Evolutionary conservation across 2,797 vertebrate genomes (phyloP).

Genomic region (Typhlichthys eigenmanni): DNA sequence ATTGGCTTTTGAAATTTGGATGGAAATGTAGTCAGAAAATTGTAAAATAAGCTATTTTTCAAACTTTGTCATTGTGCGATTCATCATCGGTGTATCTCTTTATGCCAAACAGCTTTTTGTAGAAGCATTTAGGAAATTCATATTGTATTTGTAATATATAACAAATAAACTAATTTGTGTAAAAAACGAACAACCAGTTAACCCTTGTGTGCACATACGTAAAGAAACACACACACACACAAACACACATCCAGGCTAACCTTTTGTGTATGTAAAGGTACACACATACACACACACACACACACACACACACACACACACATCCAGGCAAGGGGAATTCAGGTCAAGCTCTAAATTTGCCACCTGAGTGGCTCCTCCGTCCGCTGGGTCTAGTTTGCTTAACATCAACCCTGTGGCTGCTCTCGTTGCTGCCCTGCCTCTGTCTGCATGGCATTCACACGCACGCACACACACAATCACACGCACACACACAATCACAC

Average conservation of each 20-base stretch:
- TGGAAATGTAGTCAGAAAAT: too few relatives aligned
- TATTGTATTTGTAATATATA: too few relatives aligned
- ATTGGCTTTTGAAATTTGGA: too few relatives aligned
- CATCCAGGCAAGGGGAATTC: constrained; percentile 52
- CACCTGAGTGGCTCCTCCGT: constrained; percentile 71
- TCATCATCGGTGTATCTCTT: too few relatives aligned
- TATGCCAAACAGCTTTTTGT: too few relatives aligned
- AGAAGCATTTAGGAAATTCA: too few relatives aligned
- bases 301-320: constrained; percentile 6
- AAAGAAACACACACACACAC: background rate
- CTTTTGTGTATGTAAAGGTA: background rate
- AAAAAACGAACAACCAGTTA: too few relatives aligned
- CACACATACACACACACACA: constrained; percentile 1
- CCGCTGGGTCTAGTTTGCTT: constrained; percentile 69
- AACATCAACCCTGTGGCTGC: constrained; percentile 64
- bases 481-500: constrained; percentile 9
- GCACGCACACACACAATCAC: constrained; percentile 16
- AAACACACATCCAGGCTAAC: background rate
- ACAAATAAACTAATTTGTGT: too few relatives aligned
- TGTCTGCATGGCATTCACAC: constrained; percentile 15
- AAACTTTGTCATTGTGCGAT: too few relatives aligned
- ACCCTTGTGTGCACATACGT: too few relatives aligned
- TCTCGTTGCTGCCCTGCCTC: constrained; percentile 20
- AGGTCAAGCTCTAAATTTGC: constrained; percentile 72
- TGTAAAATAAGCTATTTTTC: too few relatives aligned